phyloP scores from a whole-genome alignment of 2,797 vertebrate species.

The Enteromius mattozi region DNA sequence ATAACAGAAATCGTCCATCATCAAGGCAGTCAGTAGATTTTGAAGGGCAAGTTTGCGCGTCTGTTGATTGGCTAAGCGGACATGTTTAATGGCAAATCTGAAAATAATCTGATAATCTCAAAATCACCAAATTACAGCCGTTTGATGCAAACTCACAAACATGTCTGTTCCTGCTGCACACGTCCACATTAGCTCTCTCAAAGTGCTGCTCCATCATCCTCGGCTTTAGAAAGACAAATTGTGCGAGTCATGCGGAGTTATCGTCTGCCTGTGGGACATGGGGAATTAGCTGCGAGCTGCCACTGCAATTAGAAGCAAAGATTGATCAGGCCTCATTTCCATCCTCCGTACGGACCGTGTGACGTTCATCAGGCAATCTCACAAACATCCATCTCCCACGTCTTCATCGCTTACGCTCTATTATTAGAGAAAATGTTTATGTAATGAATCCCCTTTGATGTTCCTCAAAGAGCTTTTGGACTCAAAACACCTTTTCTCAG shows the following conservation, averaged over 20 bases:
- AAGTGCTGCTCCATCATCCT: constrained; percentile 27
- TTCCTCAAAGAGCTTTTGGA: background rate
- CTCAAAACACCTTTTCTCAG: constrained; percentile 25
- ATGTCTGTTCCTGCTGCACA: background rate
- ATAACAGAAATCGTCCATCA: background rate
- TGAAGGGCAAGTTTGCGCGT: background rate
- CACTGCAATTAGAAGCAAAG: constrained; percentile 39
- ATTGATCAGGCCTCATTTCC: constrained; percentile 41
- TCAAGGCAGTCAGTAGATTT: background rate
- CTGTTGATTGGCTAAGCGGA: background rate
- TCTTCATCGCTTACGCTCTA: constrained; percentile 5
- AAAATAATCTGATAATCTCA: constrained; percentile 19
- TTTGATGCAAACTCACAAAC: constrained; percentile 22
- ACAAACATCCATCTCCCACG: constrained; percentile 12
- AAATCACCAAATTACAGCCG: constrained; percentile 1
- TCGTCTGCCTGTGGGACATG: constrained; percentile 32
- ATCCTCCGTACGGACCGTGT: background rate
- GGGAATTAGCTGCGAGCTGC: constrained; percentile 38
- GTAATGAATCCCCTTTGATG: constrained; percentile 26
- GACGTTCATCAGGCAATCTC: constrained; percentile 16
- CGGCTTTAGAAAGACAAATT: constrained; percentile 42
- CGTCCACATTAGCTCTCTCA: constrained; percentile 10
- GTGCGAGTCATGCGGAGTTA: constrained; percentile 16
- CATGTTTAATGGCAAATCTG: background rate
- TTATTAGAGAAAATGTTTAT: constrained; percentile 33